Evolutionary conservation across 2,797 vertebrate species (phyloP), one percentile per base, ranked within the genome.

Genomic region (Hafferia zeledoni): DNA sequence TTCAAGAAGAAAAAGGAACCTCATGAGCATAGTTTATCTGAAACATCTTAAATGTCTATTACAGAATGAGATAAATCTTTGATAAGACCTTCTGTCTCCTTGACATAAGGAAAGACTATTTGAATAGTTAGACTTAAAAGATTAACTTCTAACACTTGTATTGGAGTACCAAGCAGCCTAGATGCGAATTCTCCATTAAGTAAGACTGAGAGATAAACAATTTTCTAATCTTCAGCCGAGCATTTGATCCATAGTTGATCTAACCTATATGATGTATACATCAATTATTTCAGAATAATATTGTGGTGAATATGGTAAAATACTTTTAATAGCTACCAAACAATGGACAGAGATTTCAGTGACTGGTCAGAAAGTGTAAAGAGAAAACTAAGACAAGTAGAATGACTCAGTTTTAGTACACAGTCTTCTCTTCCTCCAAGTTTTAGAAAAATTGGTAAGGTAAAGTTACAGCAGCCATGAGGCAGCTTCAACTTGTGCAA

Each of bases 131-230:
- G 35, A 84, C 47, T 90, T 94, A 90, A 89, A 87, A 65, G 84
- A 85, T 94, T 96, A 91, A 87, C 49, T 96, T 91, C 49, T 91
- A 87, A 87, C 71, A 92, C 43, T 89, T 72, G 50, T 28, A 60
- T 20, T 70, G 74, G 39, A 83, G 63, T 70, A 82, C 37, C 28
- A 87, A 87, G 27, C 18, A 70, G 39, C 75, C 89, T 87, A 80
- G 61, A 89, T 78, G 30, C 64, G 49, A 90, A 49, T 31, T 89
- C 79, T 83, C 64, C 90, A 50, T 79, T 83, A 93, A 94, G 17
- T 61, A 68, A 82, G 57, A 55, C 31, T 56, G 63, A 53, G 52
- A 68, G 15, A 50, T 91, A 76, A 52, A 60, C 44, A 55, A 23
- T 75, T 90, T 89, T 75, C 24, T 85, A 75, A 90, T 80, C 71